Base-by-base conservation (phyloP, 2,113 vertebrate genomes). In the Pachyramphus minor region DNA sequence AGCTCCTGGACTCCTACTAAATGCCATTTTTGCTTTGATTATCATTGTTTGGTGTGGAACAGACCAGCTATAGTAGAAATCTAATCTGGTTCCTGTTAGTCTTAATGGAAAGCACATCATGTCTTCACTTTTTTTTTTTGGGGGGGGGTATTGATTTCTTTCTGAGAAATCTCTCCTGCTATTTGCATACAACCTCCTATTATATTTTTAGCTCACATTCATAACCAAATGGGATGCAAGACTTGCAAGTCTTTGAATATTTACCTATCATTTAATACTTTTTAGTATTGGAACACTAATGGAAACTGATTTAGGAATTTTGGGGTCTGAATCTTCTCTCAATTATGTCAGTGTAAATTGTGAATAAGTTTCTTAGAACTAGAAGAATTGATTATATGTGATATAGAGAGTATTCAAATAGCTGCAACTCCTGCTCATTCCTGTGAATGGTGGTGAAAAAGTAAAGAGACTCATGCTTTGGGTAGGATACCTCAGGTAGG, bases 1-100 rank as follows among this genome's bases (percentile, higher is more conserved):
- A 94, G 85, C 90, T 94, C 84, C 83, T 94, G 69, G 86, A 68
- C 69, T 92, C 62, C 60, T 79, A 19, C 74, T 91, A 93, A 95
- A 79, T 93, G 88, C 73, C 21, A 42, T 41, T 93, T 93, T 92
- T 87, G 30, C 73, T 96, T 84, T 69, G 80, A 59, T 78, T 84
- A 79, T 84, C 37, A 16, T 82, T 78, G 83, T 90, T 79, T 94
- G 80, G 88, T 50, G 58, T 68, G 49, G 77, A 95, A 72, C 69
- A 79, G 74, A 75, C 52, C 81, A 76, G 67, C 73, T 90, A 63
- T 62, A 45, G 63, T 79, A 56, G 66, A 81, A 93, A 84, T 89
- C 49, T 73, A 62, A 90, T 84, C 88, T 94, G 90, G 44, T 75
- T 96, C 69, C 85, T 4, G 4, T 87, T 93, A 92, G 76, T 25